phyloP scores from a whole-genome alignment of 23 tunicate species.

The Oikopleura dioica region DNA sequence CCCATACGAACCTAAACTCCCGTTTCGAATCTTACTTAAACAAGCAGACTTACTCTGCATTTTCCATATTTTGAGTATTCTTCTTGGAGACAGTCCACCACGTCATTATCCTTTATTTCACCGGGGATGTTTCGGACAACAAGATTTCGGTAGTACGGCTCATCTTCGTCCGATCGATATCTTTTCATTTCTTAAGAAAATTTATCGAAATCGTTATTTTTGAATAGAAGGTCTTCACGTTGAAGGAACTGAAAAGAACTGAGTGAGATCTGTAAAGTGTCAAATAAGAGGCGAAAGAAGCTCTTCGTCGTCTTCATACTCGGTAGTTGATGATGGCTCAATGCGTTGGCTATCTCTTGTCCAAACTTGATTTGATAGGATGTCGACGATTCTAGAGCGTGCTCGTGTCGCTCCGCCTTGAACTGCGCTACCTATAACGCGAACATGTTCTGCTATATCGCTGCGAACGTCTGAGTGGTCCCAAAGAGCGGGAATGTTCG shows the following conservation, averaged over 20 bases:
- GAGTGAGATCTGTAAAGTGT: too few relatives aligned
- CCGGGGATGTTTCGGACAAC: constrained; percentile 49
- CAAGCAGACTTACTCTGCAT: not conserved
- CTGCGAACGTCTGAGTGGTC: constrained; percentile 63
- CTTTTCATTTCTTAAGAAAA: not conserved
- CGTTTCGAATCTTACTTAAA: not conserved
- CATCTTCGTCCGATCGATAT: constrained; percentile 1
- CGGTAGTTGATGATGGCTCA: too few relatives aligned
- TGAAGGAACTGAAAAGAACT: too few relatives aligned
- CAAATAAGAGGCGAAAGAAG: too few relatives aligned
- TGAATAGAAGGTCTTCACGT: too few relatives aligned
- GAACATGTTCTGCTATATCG: constrained; percentile 78
- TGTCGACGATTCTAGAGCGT: not conserved
- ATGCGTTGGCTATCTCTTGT: not conserved
- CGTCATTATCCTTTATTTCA: constrained; percentile 35
- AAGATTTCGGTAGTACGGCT: constrained; percentile 28
- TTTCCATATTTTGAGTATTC: constrained; percentile 9
- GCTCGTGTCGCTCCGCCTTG: constrained; percentile 3
- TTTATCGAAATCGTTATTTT: too few relatives aligned
- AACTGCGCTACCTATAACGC: constrained; percentile 27
- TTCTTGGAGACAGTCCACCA: constrained; percentile 32
- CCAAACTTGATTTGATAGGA: not conserved
- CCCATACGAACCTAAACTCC: constrained; percentile 11
- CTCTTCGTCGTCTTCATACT: too few relatives aligned
- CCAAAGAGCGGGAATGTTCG: constrained; percentile 44